These are phyloP conservation scores for Gymnarchus niloticus DNA, from an alignment of 2,113 vertebrate species.

Conservation along the genomic window DNA sequence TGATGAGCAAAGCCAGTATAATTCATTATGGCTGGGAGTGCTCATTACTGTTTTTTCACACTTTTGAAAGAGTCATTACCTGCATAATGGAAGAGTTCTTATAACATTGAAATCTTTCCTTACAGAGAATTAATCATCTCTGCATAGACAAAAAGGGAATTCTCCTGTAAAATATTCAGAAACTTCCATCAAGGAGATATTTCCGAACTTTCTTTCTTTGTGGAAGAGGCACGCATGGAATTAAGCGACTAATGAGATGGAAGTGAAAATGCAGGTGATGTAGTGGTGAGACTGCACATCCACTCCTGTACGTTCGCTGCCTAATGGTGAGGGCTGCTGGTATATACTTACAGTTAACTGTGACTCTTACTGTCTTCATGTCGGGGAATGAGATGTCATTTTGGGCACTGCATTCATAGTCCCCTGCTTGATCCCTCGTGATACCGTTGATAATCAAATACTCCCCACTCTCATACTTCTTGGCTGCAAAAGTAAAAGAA, in stretches of 20 bases:
- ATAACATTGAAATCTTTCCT: conserved; percentile 67
- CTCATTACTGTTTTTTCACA: conserved; percentile 70
- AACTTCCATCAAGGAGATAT: conserved; percentile 46
- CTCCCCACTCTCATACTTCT: conserved; percentile 86
- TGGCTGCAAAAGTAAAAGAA: conserved; percentile 65
- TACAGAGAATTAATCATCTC: conserved; percentile 66
- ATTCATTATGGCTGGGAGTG: conserved; percentile 66
- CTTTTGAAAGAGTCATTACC: conserved; percentile 75
- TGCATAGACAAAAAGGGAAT: conserved; percentile 65
- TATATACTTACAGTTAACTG: conserved; percentile 96
- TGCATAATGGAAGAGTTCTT: conserved; percentile 70
- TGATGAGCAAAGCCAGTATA: conserved; percentile 60
- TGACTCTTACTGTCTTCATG: conserved; percentile 86
- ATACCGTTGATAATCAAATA: conserved; percentile 94
- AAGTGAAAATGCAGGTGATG: conserved; percentile 1
- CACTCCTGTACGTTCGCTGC: background rate
- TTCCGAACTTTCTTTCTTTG: conserved; percentile 40
- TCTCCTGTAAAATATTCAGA: conserved; percentile 68
- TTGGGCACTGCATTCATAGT: conserved; percentile 90
- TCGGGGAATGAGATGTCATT: conserved; percentile 92
- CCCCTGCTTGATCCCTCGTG: conserved; percentile 89
- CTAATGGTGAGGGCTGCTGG: conserved; percentile 30
- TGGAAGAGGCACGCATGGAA: conserved; percentile 27
- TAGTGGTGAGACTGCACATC: background rate
- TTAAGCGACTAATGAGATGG: conserved; percentile 19